Conservation (phyloP, 2,888 invertebrate species). For the Nudaria mundana region DNA sequence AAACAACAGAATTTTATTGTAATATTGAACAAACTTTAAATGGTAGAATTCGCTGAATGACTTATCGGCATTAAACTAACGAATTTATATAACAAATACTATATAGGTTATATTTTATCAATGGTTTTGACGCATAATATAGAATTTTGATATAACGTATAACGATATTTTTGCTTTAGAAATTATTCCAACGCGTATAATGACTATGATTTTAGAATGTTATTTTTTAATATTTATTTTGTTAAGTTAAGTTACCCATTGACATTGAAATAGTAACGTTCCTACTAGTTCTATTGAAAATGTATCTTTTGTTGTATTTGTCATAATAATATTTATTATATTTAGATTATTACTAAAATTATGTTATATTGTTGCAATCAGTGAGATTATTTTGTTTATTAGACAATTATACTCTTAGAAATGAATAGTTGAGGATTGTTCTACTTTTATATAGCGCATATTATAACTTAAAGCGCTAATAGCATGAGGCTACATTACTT, state of each 20-base stretch:
- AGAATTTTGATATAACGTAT: constrained; percentile 4
- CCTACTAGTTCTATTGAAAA: constrained; percentile 23
- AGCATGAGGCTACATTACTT: constrained; percentile 1
- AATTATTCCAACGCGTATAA: constrained; percentile 20
- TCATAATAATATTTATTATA: constrained; percentile 18
- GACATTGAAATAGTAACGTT: constrained; percentile 16
- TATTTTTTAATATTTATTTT: constrained; percentile 9
- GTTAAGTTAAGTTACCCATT: constrained; percentile 15
- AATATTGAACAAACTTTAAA: no score
- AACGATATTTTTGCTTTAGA: constrained; percentile 17
- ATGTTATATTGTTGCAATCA: neutral
- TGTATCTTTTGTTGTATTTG: constrained; percentile 14
- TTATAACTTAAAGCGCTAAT: neutral
- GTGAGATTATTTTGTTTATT: neutral
- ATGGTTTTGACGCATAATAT: neutral
- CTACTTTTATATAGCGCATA: constrained; percentile 2
- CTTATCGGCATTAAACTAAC: no score
- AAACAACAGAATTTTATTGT: no score
- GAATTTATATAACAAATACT: neutral
- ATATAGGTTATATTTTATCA: constrained; percentile 7
- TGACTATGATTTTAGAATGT: constrained; percentile 12
- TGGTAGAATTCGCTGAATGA: no score
- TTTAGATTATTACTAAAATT: constrained; percentile 6
- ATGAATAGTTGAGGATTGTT: constrained; percentile 1
- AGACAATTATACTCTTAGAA: no score